Evolutionary conservation across 2,888 invertebrate genomes (phyloP), one percentile per base, ranked within the genome.

Genomic region (Opisthograptis luteolata): DNA sequence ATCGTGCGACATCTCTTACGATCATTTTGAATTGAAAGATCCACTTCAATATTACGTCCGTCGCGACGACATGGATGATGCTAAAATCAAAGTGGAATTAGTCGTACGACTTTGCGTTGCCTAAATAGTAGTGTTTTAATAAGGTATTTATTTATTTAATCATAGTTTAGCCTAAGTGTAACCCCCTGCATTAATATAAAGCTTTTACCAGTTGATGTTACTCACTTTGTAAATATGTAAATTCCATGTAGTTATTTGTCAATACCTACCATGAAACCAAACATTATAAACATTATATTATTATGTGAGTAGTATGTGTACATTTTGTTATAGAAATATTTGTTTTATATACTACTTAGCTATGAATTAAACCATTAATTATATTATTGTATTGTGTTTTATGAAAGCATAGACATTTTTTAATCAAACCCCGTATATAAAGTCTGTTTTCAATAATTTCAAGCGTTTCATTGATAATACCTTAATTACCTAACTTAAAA

Each of bases 201-300:
- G 75, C 76, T 80, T 82, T 81, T 84, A 85, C 83, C 81, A 82
- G 70, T 82, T 81, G 81, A 68, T 73, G 73, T 84, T 82, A 83
- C 69, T 80, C 74, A 72, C 66, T 62, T 61, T 90, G 90, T 90
- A 90, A 82, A 90, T 90, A 90, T 90, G 89, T 89, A 90, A 87
- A 89, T 87, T 85, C 79, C 80, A 83, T 74, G 72, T 87, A 84
- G 81, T 76, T 79, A 83, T 78, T 85, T 73, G 76, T 82, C 81
- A 81, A 84, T 87, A 88, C 84, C 87, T 87, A 88, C 84, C 87
- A 84, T 76, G 82, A 88, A 87, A 90, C 90, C 90, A 89, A 90
- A 90, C 90, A 84, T 84, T 86, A 84, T 74, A n/a, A n/a, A n/a
- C n/a, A n/a, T n/a, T n/a, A n/a, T n/a, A n/a, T n/a, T n/a, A 36